Percentiles rank a stretch among this genome's conserved stretches.
These are phyloP conservation scores for Clytia hemisphaerica DNA, from an alignment of 30 jellyfish, hydroid and myxozoan genomes.

Conservation along the genomic window DNA sequence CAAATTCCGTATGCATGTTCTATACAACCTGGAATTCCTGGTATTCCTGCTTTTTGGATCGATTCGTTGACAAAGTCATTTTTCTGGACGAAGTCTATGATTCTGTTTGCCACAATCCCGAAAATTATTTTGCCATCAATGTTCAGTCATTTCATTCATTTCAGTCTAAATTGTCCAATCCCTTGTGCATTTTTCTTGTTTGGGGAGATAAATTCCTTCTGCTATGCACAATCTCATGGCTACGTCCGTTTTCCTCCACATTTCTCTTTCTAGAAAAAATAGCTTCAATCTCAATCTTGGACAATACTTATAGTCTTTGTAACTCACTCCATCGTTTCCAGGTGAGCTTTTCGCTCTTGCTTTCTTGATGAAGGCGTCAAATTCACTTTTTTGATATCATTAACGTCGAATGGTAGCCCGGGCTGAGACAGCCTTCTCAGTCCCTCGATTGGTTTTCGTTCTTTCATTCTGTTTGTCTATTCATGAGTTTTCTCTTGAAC, in stretches of 20 bases:
- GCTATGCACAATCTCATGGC: neutral
- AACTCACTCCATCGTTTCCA: constrained; percentile 8
- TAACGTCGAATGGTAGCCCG: constrained; percentile 10
- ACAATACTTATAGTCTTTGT: constrained; percentile 6
- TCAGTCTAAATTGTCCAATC: constrained; percentile 16
- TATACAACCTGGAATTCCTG: constrained; percentile 10
- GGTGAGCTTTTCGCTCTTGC: constrained; percentile 18
- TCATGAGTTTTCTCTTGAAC: too few relatives aligned
- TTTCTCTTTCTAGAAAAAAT: neutral
- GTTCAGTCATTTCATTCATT: neutral
- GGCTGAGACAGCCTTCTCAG: constrained; percentile 4
- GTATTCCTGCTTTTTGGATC: constrained; percentile 14
- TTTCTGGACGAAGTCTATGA: neutral
- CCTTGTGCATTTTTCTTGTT: constrained; percentile 1
- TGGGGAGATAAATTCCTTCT: constrained; percentile 2
- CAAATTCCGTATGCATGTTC: constrained; percentile 12
- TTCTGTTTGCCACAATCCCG: constrained; percentile 4
- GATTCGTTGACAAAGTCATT: neutral
- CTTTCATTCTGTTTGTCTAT: constrained; percentile 1
- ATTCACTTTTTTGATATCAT: neutral
- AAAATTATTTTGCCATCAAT: neutral
- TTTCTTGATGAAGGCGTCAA: constrained; percentile 2
- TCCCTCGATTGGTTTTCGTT: neutral
- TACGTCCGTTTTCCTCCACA: constrained; percentile 7
- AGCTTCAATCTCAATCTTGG: neutral